Evolutionary conservation across 2,113 vertebrate species (phyloP), one percentile per base, ranked within the genome.

Genomic region (Corythoichthys haematopterus): DNA sequence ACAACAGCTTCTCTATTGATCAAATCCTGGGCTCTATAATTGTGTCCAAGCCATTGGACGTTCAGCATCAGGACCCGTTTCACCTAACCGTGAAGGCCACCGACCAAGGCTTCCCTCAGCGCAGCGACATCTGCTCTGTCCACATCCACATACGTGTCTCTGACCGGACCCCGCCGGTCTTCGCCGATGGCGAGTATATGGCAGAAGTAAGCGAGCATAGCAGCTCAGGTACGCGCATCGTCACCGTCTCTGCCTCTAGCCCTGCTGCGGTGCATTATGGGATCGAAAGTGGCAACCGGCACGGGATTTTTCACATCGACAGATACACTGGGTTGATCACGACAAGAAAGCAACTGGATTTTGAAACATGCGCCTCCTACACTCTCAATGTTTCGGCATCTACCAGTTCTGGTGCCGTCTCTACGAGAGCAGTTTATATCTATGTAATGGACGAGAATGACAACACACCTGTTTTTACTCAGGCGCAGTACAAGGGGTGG

Each of bases 381-480:
- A 91, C 90, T 46, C 79, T 99, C 68, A 90, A 89, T 77, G 91
- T 98, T 53, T 89, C 91, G 56, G 94, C 91, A 52, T 91, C 90
- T 71, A 97, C 92, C 46, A 90, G 91, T 61, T 90, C 88, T 0
- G 95, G 94, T 11, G 86, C 89, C 7, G 92, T 78, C 66, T 91
- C 88, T 50, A 92, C 91, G 3, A 74, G 90, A 0, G 5, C 72
- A 0, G 92, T 95, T 43, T 82, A 92, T 40, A 78, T 98, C 68
- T 95, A 96, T 10, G 85, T 99, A 62, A 89, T 95, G 48, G 97
- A 98, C 16, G 93, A 96, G 85, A 99, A 99, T 2, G 96, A 99
- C 85, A 98, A 97, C 1, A 68, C 87, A 0, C 97, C 97, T 0
- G 2, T 86, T 68, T 97, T 99, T 16, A 47, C 83, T 56, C 92